Conservation (phyloP, 2,797 vertebrate species). For the Arctocebus calabarensis region DNA sequence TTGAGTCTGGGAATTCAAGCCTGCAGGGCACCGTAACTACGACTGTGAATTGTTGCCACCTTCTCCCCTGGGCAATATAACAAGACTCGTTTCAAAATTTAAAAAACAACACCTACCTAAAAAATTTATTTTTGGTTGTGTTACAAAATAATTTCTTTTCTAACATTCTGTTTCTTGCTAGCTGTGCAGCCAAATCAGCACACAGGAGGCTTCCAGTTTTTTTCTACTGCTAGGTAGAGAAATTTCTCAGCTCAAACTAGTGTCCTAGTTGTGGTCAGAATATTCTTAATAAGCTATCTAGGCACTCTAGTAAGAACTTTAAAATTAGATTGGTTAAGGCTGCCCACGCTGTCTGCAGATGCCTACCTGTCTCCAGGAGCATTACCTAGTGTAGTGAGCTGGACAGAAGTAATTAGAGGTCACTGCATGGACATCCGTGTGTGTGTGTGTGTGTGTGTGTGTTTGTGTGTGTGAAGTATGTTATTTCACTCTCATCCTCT, state of each 20-base stretch:
- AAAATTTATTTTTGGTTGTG: background rate
- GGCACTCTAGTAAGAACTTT: background rate
- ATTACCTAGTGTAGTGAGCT: background rate
- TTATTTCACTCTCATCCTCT: background rate
- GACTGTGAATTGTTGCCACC: background rate
- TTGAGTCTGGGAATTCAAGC: background rate
- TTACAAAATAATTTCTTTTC: background rate
- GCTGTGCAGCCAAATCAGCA: rapidly evolving
- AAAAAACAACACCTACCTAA: background rate
- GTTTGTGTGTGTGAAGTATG: background rate
- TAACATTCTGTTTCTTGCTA: background rate
- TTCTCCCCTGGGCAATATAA: background rate
- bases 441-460: background rate
- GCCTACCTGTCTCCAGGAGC: background rate
- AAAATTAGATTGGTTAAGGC: background rate
- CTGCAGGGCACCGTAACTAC: no score
- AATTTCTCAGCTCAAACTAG: background rate
- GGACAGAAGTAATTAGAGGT: background rate
- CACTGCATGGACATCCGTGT: background rate
- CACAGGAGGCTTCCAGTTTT: background rate
- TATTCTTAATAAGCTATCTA: background rate
- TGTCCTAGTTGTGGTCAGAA: background rate
- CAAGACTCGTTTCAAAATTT: background rate
- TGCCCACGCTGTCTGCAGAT: background rate
- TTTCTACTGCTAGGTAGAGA: background rate